phyloP scores from a whole-genome alignment of 2,113 vertebrate species.

The Eulacestoma nigropectus region DNA sequence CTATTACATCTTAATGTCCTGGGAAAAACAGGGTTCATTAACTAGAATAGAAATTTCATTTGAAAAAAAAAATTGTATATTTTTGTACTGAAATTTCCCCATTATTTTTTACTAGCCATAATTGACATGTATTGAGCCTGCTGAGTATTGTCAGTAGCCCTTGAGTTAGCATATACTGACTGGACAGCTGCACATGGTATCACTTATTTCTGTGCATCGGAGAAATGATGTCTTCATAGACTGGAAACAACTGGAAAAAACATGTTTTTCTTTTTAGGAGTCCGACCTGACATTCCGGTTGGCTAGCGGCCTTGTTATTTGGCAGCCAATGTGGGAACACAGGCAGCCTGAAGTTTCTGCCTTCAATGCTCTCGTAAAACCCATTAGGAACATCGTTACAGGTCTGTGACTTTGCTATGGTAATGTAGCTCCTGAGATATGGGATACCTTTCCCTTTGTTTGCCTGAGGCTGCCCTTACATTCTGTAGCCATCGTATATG shows the following conservation, averaged over 20 bases:
- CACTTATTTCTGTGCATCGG: not conserved
- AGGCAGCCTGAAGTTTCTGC: slow-evolving; percentile 92
- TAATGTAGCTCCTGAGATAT: not conserved
- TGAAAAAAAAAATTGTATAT: not conserved
- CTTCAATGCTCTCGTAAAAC: slow-evolving; percentile 91
- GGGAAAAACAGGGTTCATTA: not conserved
- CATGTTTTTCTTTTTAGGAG: slow-evolving; percentile 74
- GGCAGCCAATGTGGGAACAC: slow-evolving; percentile 99
- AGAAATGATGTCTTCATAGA: not conserved
- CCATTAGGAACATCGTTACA: slow-evolving; percentile 91
- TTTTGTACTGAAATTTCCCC: not conserved
- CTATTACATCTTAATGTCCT: not conserved
- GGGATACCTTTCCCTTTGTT: not conserved
- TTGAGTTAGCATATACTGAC: not conserved
- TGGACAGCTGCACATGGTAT: not conserved
- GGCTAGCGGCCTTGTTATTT: slow-evolving; percentile 93
- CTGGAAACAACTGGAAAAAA: not conserved
- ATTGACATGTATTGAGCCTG: not conserved
- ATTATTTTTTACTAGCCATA: not conserved
- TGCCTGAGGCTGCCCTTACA: not conserved
- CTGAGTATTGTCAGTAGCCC: not conserved
- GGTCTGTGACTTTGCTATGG: slow-evolving; percentile 70
- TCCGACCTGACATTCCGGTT: slow-evolving; percentile 96
- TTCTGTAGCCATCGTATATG: not conserved
- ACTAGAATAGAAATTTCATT: not conserved